phyloP scores from a whole-genome alignment of 2,888 invertebrate genomes.

The Yponomeuta evonymella region DNA sequence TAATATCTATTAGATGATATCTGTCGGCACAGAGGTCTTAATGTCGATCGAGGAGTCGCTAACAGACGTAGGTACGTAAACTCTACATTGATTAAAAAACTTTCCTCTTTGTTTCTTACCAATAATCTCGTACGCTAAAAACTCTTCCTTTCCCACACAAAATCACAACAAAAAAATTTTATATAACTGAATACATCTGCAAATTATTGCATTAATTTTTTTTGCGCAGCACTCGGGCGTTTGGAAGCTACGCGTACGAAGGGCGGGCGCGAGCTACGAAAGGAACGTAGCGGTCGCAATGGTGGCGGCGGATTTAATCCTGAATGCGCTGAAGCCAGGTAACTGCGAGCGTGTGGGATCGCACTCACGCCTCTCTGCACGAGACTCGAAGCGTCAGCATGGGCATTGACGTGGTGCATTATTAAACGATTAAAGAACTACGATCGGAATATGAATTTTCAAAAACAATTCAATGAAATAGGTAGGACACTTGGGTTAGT shows the following conservation, averaged over 20 bases:
- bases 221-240: neutral
- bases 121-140: neutral
- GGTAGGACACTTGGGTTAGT: no score
- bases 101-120: neutral
- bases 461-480: no score
- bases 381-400: neutral
- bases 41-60: no score
- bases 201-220: no score
- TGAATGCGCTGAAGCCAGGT: slow-evolving; percentile 10
- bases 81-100: no score
- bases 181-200: neutral
- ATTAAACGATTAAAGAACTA: neutral
- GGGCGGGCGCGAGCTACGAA: neutral
- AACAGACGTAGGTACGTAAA: no score
- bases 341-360: neutral
- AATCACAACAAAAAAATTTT: neutral
- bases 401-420: neutral
- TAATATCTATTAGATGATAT: no score
- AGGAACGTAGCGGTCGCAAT: neutral
- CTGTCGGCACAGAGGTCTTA: no score
- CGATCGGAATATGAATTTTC: no score
- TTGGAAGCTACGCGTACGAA: neutral
- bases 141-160: neutral
- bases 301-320: neutral
- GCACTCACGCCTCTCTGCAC: neutral